These are phyloP conservation scores for Madoqua kirkii DNA, from an alignment of 2,113 vertebrate genomes.

Conservation along the genomic window DNA sequence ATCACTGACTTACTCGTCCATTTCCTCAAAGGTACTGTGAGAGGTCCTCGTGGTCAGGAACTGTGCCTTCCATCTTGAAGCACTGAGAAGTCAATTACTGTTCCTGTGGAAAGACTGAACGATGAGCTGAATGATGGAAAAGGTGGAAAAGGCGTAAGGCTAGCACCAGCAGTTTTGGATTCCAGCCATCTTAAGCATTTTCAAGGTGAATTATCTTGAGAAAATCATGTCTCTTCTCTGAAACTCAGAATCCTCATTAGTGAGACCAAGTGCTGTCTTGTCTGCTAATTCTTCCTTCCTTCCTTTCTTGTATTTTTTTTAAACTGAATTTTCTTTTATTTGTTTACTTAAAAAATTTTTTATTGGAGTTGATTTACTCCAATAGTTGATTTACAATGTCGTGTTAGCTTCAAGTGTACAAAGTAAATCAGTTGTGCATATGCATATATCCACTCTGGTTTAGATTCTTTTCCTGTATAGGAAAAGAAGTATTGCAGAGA, in stretches of 20 bases:
- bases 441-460: neutral
- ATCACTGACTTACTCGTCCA: neutral
- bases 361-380: neutral
- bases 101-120: neutral
- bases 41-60: neutral
- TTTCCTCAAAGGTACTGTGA: neutral
- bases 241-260: neutral
- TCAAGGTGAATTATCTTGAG: neutral
- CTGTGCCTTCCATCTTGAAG: neutral
- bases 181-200: neutral
- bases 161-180: neutral
- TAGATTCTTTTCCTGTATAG: neutral
- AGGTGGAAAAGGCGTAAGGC: neutral
- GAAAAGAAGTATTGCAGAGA: neutral
- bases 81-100: neutral
- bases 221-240: neutral
- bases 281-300: neutral
- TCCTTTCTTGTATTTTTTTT: neutral
- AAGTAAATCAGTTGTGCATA: neutral
- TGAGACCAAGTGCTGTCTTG: neutral
- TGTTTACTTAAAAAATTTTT: neutral
- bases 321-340: neutral
- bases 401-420: neutral
- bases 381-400: neutral
- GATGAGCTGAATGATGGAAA: neutral